phyloP scores from a whole-genome alignment of 2,797 vertebrate genomes.

The Microtus agrestis region DNA sequence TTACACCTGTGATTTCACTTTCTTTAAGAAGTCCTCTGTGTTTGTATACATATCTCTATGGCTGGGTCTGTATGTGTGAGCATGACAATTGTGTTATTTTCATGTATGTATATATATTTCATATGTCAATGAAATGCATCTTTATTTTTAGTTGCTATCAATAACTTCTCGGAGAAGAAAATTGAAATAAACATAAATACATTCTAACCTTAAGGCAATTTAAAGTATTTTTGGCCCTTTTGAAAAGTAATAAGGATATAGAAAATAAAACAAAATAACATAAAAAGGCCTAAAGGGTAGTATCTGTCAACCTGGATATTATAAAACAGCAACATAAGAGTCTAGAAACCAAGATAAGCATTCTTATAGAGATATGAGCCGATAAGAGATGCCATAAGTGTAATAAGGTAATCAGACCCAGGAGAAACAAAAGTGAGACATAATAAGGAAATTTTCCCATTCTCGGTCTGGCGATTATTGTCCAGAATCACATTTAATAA shows the following conservation, averaged over 20 bases:
- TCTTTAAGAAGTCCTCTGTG: slow-evolving; percentile 19
- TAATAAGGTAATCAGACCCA: slow-evolving; percentile 18
- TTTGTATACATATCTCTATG: not conserved
- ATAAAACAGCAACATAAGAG: slow-evolving; percentile 7
- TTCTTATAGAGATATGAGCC: slow-evolving; percentile 11
- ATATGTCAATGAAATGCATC: not conserved
- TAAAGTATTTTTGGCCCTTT: not conserved
- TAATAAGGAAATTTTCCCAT: not conserved
- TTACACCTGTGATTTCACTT: slow-evolving; percentile 34
- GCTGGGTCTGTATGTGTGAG: not conserved
- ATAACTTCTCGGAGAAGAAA: slow-evolving; percentile 46
- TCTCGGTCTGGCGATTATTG: slow-evolving; percentile 50
- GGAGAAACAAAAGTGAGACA: slow-evolving; percentile 26
- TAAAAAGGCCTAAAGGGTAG: not conserved
- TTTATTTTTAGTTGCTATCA: slow-evolving; percentile 1
- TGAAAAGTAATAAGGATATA: slow-evolving; percentile 10
- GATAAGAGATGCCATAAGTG: slow-evolving; percentile 3
- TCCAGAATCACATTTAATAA: slow-evolving; percentile 53
- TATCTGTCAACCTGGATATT: slow-evolving; percentile 5
- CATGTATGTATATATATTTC: not conserved
- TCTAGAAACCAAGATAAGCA: slow-evolving; percentile 20
- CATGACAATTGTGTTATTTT: not conserved
- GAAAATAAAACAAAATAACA: not conserved
- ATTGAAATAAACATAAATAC: not conserved
- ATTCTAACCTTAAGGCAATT: slow-evolving; percentile 6